Evolutionary conservation across 2,113 vertebrate genomes (phyloP).

Genomic region (Ceuthmochares aereus): DNA sequence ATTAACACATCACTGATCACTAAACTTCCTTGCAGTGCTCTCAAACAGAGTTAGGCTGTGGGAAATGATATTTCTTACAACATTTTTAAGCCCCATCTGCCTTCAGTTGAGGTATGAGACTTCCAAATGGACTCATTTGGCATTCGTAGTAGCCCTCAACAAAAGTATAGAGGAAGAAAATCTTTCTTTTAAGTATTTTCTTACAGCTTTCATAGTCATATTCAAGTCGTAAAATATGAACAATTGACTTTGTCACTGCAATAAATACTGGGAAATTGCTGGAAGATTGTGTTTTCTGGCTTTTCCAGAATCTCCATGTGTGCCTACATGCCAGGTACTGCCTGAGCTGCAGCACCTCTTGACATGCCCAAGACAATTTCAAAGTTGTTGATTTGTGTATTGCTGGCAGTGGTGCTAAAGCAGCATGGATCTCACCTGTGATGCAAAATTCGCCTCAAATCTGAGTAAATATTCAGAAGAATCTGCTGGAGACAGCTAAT

Average conservation of each 20-base stretch:
- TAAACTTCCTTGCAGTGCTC: not conserved
- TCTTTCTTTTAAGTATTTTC: not conserved
- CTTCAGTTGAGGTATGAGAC: not conserved
- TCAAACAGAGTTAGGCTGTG: not conserved
- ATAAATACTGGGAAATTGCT: not conserved
- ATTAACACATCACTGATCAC: conserved; percentile 17
- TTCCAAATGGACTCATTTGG: not conserved
- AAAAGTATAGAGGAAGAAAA: not conserved
- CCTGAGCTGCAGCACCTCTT: not conserved
- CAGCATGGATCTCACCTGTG: not conserved
- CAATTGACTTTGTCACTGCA: not conserved
- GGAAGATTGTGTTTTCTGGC: not conserved
- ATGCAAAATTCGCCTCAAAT: not conserved
- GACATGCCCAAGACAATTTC: not conserved
- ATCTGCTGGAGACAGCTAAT: not conserved
- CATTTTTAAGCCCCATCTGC: not conserved
- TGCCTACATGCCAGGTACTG: not conserved
- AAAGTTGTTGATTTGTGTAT: not conserved
- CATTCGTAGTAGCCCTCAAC: not conserved
- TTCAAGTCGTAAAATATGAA: not conserved
- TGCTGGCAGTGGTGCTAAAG: not conserved
- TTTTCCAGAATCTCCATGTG: not conserved
- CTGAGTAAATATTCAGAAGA: not conserved
- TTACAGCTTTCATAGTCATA: not conserved
- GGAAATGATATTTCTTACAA: not conserved